phyloP scores from a whole-genome alignment of 1,140 invertebrate genomes.

The Neoseiulus cucumeris region DNA sequence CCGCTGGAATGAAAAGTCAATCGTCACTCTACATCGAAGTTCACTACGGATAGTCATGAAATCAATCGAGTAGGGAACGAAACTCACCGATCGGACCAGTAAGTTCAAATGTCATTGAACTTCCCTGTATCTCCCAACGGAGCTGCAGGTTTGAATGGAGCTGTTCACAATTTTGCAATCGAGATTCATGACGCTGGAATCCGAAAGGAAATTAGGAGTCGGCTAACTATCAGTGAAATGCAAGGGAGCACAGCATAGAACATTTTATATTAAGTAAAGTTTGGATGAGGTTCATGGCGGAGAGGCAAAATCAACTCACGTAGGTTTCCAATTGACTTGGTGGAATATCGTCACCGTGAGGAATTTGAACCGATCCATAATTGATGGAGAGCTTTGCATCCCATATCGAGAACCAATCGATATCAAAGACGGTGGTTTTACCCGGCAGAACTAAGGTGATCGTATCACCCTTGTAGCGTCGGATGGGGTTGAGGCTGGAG shows the following conservation, averaged over 20 bases:
- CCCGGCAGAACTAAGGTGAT: slow-evolving; percentile 64
- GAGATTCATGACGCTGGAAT: slow-evolving; percentile 19
- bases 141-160: slow-evolving; percentile 22
- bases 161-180: slow-evolving; percentile 24
- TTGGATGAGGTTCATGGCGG: neutral
- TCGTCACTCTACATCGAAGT: neutral
- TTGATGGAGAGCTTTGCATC: slow-evolving; percentile 52
- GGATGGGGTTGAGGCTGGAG: slow-evolving; percentile 46
- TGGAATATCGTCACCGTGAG: slow-evolving; percentile 66
- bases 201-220: neutral
- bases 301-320: slow-evolving; percentile 11
- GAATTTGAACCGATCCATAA: slow-evolving; percentile 70
- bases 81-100: slow-evolving; percentile 21
- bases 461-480: slow-evolving; percentile 66
- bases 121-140: slow-evolving; percentile 25
- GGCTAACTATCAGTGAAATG: too few species aligned
- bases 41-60: neutral
- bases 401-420: slow-evolving; percentile 79
- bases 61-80: neutral
- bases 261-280: too few species aligned
- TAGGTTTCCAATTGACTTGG: slow-evolving; percentile 28
- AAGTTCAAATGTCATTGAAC: slow-evolving; percentile 23
- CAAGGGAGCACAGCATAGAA: too few species aligned
- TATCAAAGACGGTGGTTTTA: slow-evolving; percentile 64
- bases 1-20: slow-evolving; percentile 24